These are phyloP conservation scores for Hydropotes inermis DNA, from an alignment of 2,113 vertebrate species.

Conservation along the genomic window DNA sequence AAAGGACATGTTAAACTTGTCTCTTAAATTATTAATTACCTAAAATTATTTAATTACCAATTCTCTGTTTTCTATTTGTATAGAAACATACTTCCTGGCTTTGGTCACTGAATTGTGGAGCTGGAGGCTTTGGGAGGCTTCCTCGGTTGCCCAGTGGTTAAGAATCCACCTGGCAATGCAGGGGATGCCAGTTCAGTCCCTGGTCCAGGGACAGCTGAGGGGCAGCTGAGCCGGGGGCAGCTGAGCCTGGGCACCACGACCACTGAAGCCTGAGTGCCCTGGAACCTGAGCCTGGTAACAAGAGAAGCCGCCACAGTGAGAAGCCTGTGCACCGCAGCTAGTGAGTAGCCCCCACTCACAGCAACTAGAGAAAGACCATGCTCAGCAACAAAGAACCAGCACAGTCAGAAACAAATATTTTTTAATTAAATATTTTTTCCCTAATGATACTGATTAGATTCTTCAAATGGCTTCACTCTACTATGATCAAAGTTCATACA, in stretches of 20 bases:
- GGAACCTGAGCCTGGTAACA: not conserved
- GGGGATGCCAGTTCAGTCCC: not conserved
- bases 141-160: not conserved
- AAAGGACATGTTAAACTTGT: slow-evolving; percentile 48
- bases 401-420: not conserved
- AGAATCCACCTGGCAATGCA: not conserved
- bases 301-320: not conserved
- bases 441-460: not conserved
- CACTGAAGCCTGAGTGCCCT: not conserved
- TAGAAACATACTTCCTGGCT: not conserved
- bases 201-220: too few species aligned
- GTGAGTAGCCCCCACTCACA: not conserved
- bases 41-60: slow-evolving; percentile 57
- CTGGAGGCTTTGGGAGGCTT: not conserved
- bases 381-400: not conserved
- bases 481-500: not conserved
- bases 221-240: not conserved
- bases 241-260: not conserved
- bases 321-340: rapidly evolving
- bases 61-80: slow-evolving; percentile 35
- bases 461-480: not conserved
- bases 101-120: slow-evolving; percentile 22
- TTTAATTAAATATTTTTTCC: not conserved
- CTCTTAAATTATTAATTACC: slow-evolving; percentile 59
- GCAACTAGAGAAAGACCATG: not conserved